Evolutionary conservation across 2,113 vertebrate species (phyloP).

Genomic region (Haplochromis vanheusdeni): DNA sequence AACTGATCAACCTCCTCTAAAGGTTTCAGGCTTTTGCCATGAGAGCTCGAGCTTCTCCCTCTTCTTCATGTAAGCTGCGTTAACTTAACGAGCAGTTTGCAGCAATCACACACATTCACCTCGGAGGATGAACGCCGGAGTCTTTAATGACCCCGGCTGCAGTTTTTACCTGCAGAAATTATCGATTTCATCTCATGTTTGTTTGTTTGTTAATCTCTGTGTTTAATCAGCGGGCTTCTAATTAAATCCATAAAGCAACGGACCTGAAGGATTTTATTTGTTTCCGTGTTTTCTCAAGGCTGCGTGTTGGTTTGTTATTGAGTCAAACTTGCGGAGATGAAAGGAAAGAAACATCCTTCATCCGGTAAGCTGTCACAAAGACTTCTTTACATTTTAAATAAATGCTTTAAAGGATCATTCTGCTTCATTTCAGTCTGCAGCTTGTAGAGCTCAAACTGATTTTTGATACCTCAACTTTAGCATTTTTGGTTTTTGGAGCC

Average conservation of each 20-base stretch:
- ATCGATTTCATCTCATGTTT: background rate
- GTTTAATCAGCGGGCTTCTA: background rate
- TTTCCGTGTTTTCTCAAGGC: background rate
- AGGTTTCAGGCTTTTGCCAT: background rate
- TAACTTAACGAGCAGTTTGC: background rate
- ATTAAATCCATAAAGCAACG: background rate
- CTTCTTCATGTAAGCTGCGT: background rate
- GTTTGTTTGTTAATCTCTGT: background rate
- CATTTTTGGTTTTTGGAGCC: background rate
- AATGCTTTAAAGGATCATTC: background rate
- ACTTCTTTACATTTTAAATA: background rate
- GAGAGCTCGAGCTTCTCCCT: background rate
- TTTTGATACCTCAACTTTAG: background rate
- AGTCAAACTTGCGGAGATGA: background rate
- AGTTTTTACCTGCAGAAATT: background rate
- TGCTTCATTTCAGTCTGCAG: background rate
- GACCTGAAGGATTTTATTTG: background rate
- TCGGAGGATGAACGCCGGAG: background rate
- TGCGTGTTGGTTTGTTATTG: background rate
- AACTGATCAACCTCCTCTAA: background rate
- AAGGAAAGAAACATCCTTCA: background rate
- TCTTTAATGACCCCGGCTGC: background rate
- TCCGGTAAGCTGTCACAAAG: background rate
- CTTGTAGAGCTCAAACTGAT: background rate
- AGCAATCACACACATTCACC: background rate